A percentile compares a stretch with the other conserved stretches of the same genome.
Conservation (phyloP, 2,888 invertebrate genomes). For the Amaurobius ferox region DNA sequence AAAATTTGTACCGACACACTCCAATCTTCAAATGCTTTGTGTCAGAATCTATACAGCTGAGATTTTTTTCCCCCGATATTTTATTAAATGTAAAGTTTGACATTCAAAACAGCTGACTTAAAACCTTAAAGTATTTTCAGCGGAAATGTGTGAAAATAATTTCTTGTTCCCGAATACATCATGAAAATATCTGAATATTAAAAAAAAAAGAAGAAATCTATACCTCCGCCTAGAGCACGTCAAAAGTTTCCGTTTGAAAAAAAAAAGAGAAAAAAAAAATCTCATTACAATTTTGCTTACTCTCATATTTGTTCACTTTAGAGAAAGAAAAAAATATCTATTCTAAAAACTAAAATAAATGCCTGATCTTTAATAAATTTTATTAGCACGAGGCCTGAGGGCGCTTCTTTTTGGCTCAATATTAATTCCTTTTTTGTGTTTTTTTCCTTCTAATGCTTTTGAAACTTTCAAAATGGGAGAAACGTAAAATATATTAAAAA, state of each 20-base stretch:
- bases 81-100: background rate
- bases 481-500: too few relatives aligned
- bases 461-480: too few relatives aligned
- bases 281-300: conserved; percentile 12
- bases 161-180: background rate
- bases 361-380: conserved; percentile 4
- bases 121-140: conserved; percentile 1
- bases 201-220: background rate
- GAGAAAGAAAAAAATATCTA: background rate
- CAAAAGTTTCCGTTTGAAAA: background rate
- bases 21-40: background rate
- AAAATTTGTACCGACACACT: background rate
- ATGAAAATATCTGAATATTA: background rate
- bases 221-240: conserved; percentile 4
- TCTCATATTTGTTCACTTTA: background rate
- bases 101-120: background rate
- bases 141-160: background rate
- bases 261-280: background rate
- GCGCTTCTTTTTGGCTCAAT: background rate
- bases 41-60: too few relatives aligned
- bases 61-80: background rate
- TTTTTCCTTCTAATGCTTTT: background rate
- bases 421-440: background rate
- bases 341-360: conserved; percentile 6
- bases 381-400: background rate